Evolutionary conservation across 2,888 invertebrate species (phyloP), one percentile per base, ranked within the genome.

Genomic region (Atethmia centrago): DNA sequence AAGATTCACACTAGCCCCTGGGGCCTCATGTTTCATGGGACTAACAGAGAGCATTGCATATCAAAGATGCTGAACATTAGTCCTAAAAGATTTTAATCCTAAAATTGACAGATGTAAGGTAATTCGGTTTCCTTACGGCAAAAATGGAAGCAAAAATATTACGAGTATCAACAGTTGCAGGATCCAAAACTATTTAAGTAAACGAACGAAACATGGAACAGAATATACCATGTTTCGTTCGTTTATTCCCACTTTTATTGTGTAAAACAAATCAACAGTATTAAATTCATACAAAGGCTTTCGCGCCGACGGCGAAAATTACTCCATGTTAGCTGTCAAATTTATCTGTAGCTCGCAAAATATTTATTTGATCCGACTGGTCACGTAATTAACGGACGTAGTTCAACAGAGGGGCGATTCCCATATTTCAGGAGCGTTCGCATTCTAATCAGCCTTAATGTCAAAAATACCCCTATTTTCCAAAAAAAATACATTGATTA

Each of bases 261-360:
- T 67, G 53, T 79, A 59, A 62, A 80, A 65, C 67, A 49, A 70
- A 47, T 42, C 45, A 65, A 62, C 56, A 61, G 25, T 59, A 74
- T 83, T 73, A 64, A 63, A 73, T 71, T 66, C 36, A 70, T 79
- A 49, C 59, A 53, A 62, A 63, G 55, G 45, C 45, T 78, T 83
- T 71, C 64, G 36, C 79, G 59, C 68, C 74, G 42, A 49, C 42
- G 49, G 64, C 40, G 45, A 49, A 73, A 77, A 74, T 82, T 53
- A 64, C 68, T 66, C 77, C 74, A 76, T 81, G 83, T 81, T 85
- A 76, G 56, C 77, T 72, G 85, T 83, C 85, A 82, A 82, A 88
- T 85, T 85, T 80, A 74, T 79, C 71, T 51, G 66, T 67, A 72
- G 49, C 74, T 62, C 73, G 71, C 79, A 80, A 74, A 84, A 64